Conservation (phyloP, 2,888 invertebrate species). For the Lacanobia oleracea region DNA sequence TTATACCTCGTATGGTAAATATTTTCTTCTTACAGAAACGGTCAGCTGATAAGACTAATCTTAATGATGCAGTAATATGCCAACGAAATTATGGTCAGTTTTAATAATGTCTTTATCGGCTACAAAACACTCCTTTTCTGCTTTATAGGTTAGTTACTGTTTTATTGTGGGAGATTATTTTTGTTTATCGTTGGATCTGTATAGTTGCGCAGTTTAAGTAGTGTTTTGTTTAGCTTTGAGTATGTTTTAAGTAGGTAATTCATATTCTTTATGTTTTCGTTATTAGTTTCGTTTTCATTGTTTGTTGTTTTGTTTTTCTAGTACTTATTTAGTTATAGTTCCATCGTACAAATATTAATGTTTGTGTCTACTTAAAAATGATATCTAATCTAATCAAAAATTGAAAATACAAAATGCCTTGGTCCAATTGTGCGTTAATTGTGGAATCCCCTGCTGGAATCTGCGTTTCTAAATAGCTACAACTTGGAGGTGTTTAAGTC, state of each 20-base stretch:
- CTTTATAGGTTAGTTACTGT: slow-evolving; percentile 74
- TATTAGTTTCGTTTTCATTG: slow-evolving; percentile 29
- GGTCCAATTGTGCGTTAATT: neutral
- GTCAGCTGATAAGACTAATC: slow-evolving; percentile 82
- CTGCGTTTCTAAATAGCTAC: neutral
- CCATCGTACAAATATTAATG: neutral
- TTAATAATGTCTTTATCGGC: slow-evolving; percentile 82
- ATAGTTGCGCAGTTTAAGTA: slow-evolving; percentile 39
- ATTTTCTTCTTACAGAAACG: slow-evolving; percentile 79
- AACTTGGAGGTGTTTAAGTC: neutral
- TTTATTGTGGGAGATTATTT: slow-evolving; percentile 77
- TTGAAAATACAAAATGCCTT: neutral
- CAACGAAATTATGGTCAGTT: slow-evolving; percentile 76
- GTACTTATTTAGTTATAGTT: neutral
- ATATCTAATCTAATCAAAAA: no score
- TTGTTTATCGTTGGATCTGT: slow-evolving; percentile 73
- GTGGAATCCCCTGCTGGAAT: neutral
- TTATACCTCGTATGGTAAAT: slow-evolving; percentile 77
- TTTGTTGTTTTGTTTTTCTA: slow-evolving; percentile 12
- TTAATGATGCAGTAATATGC: slow-evolving; percentile 81
- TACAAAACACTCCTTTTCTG: slow-evolving; percentile 78
- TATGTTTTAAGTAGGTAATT: slow-evolving; percentile 50
- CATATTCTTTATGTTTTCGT: slow-evolving; percentile 39
- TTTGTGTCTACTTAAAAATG: no score
- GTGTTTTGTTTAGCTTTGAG: slow-evolving; percentile 53